Conservation (phyloP, 2,888 invertebrate species). For the Drosophila pseudotalamancana region DNA sequence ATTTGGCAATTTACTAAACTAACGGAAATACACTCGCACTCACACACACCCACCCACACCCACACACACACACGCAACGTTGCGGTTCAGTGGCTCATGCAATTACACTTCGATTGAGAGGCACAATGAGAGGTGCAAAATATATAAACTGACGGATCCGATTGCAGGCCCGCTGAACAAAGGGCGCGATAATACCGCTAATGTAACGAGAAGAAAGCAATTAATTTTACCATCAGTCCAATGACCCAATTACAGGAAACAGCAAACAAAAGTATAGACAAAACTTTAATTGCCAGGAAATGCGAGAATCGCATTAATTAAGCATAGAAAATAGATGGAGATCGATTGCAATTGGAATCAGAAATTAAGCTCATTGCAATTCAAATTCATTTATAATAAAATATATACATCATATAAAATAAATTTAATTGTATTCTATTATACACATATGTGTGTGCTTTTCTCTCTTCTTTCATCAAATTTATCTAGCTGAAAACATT, state of each 20-base stretch:
- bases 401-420: no score
- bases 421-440: no score
- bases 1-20: constrained; percentile 70
- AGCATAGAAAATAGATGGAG: no score
- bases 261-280: background rate
- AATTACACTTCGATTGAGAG: constrained; percentile 52
- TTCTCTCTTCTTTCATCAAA: background rate
- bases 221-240: constrained; percentile 1
- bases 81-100: constrained; percentile 53
- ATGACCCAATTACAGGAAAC: constrained; percentile 1
- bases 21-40: constrained; percentile 34
- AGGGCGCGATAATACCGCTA: background rate
- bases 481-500: background rate
- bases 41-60: no score
- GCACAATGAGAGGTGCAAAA: constrained; percentile 7
- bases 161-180: background rate
- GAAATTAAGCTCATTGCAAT: no score
- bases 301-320: no score
- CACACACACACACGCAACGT: constrained; percentile 16
- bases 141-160: background rate
- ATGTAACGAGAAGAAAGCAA: constrained; percentile 10
- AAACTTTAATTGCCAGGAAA: background rate
- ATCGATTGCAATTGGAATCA: no score
- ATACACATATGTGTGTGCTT: no score
- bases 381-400: no score